phyloP scores from a whole-genome alignment of 2,113 vertebrate genomes.

The Lota lota region DNA sequence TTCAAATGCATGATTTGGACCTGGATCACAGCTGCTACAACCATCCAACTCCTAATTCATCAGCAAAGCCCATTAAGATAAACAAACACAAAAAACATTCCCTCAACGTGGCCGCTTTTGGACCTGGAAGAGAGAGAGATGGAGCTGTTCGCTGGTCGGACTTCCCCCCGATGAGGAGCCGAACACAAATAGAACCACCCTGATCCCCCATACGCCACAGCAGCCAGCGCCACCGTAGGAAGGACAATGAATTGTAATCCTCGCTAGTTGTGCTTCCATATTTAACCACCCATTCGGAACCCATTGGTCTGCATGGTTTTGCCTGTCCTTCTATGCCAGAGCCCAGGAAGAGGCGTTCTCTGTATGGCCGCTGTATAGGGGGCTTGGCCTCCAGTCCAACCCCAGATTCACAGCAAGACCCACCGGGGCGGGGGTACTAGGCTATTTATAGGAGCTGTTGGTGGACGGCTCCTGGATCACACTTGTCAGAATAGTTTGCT shows the following conservation, averaged over 20 bases:
- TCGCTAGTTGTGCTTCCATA: constrained; percentile 52
- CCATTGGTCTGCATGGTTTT: constrained; percentile 11
- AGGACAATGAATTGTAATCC: constrained; percentile 46
- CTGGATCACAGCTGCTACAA: constrained; percentile 54
- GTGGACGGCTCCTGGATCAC: constrained; percentile 22
- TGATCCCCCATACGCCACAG: constrained; percentile 27
- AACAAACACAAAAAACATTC: constrained; percentile 41
- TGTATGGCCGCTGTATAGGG: constrained; percentile 18
- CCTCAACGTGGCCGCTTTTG: constrained; percentile 43
- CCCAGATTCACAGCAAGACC: constrained; percentile 12
- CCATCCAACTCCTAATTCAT: constrained; percentile 40
- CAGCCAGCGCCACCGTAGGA: constrained; percentile 23
- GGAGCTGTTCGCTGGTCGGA: constrained; percentile 34
- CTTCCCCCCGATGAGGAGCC: constrained; percentile 37
- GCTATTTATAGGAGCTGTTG: constrained; percentile 49
- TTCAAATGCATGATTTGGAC: constrained; percentile 45
- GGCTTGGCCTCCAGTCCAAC: constrained; percentile 14
- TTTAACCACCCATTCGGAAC: constrained; percentile 53
- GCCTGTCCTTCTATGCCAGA: constrained; percentile 53
- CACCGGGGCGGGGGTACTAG: constrained; percentile 2
- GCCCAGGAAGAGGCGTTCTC: constrained; percentile 21
- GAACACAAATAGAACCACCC: no score
- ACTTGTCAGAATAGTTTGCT: neutral
- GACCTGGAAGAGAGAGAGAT: constrained; percentile 29
- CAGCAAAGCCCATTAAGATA: constrained; percentile 47